phyloP scores from a whole-genome alignment of 2,888 invertebrate genomes.

The Odontomyia ornata region DNA sequence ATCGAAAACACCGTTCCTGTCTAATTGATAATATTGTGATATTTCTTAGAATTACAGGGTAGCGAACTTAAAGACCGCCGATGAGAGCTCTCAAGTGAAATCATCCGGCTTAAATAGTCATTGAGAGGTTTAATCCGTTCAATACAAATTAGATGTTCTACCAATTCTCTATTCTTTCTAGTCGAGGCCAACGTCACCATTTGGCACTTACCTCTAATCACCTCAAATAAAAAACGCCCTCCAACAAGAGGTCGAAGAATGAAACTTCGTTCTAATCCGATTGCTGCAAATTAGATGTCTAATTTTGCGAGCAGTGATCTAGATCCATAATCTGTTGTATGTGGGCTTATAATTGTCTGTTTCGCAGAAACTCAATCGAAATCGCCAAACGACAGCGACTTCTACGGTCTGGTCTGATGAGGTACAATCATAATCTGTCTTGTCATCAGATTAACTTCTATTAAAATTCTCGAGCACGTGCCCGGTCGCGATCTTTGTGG shows the following conservation, averaged over 20 bases:
- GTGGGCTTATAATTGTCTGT: constrained; percentile 7
- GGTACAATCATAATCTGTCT: not conserved
- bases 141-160: too few relatives aligned
- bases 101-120: too few relatives aligned
- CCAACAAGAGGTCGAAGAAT: not conserved
- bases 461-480: constrained; percentile 36
- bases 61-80: too few relatives aligned
- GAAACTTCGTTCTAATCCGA: not conserved
- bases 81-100: too few relatives aligned
- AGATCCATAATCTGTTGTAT: not conserved
- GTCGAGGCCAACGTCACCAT: too few relatives aligned
- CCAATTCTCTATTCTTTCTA: too few relatives aligned
- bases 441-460: constrained; percentile 34
- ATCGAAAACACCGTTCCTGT: too few relatives aligned
- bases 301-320: not conserved
- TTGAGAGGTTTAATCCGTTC: too few relatives aligned
- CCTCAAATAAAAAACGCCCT: not conserved
- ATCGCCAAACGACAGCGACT: not conserved
- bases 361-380: not conserved
- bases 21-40: too few relatives aligned
- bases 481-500: not conserved
- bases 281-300: not conserved
- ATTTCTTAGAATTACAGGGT: too few relatives aligned
- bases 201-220: too few relatives aligned
- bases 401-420: not conserved